phyloP scores from a whole-genome alignment of 1,140 invertebrate genomes.

The Lethrus apterus region DNA sequence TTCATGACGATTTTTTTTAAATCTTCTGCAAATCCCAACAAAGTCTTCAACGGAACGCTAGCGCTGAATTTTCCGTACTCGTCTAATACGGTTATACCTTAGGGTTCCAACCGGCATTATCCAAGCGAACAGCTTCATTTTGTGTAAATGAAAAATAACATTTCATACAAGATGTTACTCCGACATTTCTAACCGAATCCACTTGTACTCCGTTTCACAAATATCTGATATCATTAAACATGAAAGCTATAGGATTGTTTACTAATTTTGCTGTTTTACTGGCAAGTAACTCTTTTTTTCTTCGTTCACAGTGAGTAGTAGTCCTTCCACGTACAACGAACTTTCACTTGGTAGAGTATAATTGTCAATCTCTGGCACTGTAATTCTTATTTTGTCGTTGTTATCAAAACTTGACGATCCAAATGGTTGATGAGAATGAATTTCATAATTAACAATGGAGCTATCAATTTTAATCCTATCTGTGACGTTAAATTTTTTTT shows the following conservation, averaged over 20 bases:
- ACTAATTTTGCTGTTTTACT: conserved; percentile 23
- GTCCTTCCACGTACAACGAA: conserved; percentile 26
- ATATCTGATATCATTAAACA: conserved; percentile 43
- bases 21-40: conserved; percentile 22
- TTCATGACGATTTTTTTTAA: conserved; percentile 21
- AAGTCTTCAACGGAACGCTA: conserved; percentile 39
- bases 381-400: conserved; percentile 26
- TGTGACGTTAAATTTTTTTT: neutral
- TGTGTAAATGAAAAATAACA: conserved; percentile 26
- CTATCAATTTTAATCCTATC: neutral
- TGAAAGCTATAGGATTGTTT: conserved; percentile 38
- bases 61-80: conserved; percentile 33
- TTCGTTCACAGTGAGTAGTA: conserved; percentile 17
- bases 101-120: conserved; percentile 32
- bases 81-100: conserved; percentile 3
- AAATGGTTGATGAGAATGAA: conserved; percentile 21
- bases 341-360: conserved; percentile 20
- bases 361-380: conserved; percentile 22
- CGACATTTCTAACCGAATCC: conserved; percentile 39
- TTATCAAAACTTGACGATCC: conserved; percentile 17
- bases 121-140: conserved; percentile 21
- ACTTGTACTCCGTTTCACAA: conserved; percentile 42
- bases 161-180: conserved; percentile 40
- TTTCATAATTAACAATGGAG: conserved; percentile 4
- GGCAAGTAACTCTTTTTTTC: neutral